Conservation (phyloP, 2,888 invertebrate genomes). For the Amiota minor region DNA sequence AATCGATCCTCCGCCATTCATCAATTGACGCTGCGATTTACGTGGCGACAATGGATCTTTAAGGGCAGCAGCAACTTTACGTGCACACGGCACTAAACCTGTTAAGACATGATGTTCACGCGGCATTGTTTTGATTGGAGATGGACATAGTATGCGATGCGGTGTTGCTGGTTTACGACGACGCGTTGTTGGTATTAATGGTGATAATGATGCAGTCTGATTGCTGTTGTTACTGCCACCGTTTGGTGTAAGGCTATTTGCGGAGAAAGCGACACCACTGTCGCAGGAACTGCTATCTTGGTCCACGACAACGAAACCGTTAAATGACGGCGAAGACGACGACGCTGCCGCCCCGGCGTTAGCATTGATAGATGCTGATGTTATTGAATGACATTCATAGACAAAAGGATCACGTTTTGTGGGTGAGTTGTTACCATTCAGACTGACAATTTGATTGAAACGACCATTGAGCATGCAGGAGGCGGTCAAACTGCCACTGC, state of each 20-base stretch:
- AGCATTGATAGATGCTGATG: slow-evolving; percentile 27
- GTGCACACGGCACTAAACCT: slow-evolving; percentile 39
- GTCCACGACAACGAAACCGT: slow-evolving; percentile 63
- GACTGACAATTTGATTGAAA: slow-evolving; percentile 70
- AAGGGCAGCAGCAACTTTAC: slow-evolving; percentile 35
- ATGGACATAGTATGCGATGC: slow-evolving; percentile 76
- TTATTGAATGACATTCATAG: slow-evolving; percentile 38
- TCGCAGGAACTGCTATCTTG: slow-evolving; percentile 73
- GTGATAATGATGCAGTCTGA: slow-evolving; percentile 34
- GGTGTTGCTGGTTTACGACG: slow-evolving; percentile 75
- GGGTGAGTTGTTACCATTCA: slow-evolving; percentile 59
- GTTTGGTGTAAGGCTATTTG: slow-evolving; percentile 38
- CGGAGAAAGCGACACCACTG: slow-evolving; percentile 71
- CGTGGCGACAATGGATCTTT: slow-evolving; percentile 60
- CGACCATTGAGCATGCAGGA: slow-evolving; percentile 68
- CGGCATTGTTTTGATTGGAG: slow-evolving; percentile 67
- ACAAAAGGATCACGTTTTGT: slow-evolving; percentile 46
- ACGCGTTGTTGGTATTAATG: slow-evolving; percentile 40
- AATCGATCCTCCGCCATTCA: slow-evolving; percentile 41
- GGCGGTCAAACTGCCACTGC: slow-evolving; percentile 43
- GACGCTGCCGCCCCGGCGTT: too few relatives aligned
- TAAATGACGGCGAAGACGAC: too few relatives aligned
- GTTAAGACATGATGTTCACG: slow-evolving; percentile 41
- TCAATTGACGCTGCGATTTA: slow-evolving; percentile 64
- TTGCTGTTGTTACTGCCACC: slow-evolving; percentile 40